A percentile compares a stretch with the other conserved stretches of the same genome.
phyloP scores from a whole-genome alignment of 1,140 invertebrate genomes.

The Phortica variegata region DNA sequence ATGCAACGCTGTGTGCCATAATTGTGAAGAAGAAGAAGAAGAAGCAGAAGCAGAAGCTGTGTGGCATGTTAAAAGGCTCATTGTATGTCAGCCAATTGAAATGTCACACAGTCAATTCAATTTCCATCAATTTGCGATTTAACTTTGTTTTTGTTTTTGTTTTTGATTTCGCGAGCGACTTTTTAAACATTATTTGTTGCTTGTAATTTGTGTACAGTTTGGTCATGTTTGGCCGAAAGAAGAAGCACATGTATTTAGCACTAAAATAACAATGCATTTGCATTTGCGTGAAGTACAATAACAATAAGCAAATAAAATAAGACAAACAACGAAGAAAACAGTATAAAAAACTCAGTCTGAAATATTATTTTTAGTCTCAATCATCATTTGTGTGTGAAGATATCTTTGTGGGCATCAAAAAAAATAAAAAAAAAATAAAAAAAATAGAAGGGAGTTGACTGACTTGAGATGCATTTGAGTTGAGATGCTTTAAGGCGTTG shows the following conservation, averaged over 20 bases:
- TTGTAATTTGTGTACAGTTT: too few species aligned
- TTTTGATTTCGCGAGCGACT: too few species aligned
- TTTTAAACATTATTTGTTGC: neutral
- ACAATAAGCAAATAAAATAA: too few species aligned
- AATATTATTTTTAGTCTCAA: slow-evolving; percentile 18
- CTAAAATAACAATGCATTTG: too few species aligned
- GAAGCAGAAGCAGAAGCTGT: slow-evolving; percentile 8
- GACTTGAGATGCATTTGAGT: neutral
- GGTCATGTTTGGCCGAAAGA: too few species aligned
- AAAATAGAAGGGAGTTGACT: neutral
- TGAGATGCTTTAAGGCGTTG: slow-evolving; percentile 10
- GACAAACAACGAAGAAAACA: too few species aligned
- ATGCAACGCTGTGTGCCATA: too few species aligned
- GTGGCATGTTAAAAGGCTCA: slow-evolving; percentile 20
- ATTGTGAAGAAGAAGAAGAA: too few species aligned
- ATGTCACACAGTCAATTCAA: slow-evolving; percentile 17
- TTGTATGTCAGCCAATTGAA: slow-evolving; percentile 31
- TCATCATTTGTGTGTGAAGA: slow-evolving; percentile 19
- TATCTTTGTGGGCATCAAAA: too few species aligned
- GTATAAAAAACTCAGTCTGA: slow-evolving; percentile 18
- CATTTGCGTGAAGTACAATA: too few species aligned
- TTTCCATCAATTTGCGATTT: neutral
- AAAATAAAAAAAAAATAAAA: slow-evolving; percentile 16
- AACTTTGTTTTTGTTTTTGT: slow-evolving; percentile 10
- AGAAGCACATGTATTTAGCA: too few species aligned